Conservation (phyloP, 2,888 invertebrate species). For the Caenorhabditis panamensis region DNA sequence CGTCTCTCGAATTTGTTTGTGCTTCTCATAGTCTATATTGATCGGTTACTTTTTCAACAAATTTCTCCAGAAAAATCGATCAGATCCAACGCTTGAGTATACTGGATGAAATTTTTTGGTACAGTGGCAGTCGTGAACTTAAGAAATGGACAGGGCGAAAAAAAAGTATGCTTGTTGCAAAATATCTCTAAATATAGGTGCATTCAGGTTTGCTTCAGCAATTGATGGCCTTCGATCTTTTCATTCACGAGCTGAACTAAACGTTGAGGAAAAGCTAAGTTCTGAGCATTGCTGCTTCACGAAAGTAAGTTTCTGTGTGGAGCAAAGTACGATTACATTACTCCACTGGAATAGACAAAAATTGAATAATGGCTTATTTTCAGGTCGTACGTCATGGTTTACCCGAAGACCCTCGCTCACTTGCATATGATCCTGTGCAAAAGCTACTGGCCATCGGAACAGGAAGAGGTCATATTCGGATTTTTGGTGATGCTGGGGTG, state of each 20-base stretch:
- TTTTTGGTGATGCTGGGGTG: slow-evolving; percentile 89
- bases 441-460: slow-evolving; percentile 96
- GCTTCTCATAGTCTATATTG: too few species aligned
- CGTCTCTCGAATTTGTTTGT: too few species aligned
- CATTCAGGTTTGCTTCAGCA: slow-evolving; percentile 76
- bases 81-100: too few species aligned
- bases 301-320: slow-evolving; percentile 60
- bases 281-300: slow-evolving; percentile 74
- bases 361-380: too few species aligned
- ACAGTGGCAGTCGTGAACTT: background rate
- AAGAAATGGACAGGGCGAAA: slow-evolving; percentile 2
- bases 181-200: background rate
- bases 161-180: background rate
- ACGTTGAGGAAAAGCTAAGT: slow-evolving; percentile 72
- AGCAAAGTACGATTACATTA: too few species aligned
- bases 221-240: slow-evolving; percentile 77
- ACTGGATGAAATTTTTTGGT: background rate
- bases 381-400: slow-evolving; percentile 93
- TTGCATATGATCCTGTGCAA: slow-evolving; percentile 98
- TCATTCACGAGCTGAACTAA: slow-evolving; percentile 69
- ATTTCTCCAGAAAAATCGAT: too few species aligned
- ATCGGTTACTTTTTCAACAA: too few species aligned
- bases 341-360: too few species aligned
- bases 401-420: slow-evolving; percentile 95
- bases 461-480: slow-evolving; percentile 70